A percentile compares a stretch with the other conserved stretches of the same genome.
Conservation (phyloP, 1,140 invertebrate genomes). For the Macrobrachium rosenbergii region DNA sequence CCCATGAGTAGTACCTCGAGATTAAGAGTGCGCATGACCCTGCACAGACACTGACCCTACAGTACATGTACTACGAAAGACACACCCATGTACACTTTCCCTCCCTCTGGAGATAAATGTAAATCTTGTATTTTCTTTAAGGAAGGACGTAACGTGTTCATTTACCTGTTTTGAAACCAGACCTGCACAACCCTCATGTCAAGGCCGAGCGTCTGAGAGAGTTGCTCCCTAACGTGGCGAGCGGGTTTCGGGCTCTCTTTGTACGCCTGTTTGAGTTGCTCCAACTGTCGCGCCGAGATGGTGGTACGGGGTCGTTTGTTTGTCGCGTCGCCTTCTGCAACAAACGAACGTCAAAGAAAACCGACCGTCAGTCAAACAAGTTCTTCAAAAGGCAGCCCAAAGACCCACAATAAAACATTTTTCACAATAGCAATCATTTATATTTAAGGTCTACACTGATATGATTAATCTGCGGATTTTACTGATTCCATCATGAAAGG, state of each 20-base stretch:
- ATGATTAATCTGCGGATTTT: too few species aligned
- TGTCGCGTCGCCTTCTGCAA: conserved; percentile 86
- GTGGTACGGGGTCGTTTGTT: conserved; percentile 98
- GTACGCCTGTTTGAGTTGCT: conserved; percentile 97
- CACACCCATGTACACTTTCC: too few species aligned
- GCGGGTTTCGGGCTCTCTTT: conserved; percentile 99
- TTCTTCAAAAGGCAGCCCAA: neutral
- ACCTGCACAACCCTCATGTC: conserved; percentile 99
- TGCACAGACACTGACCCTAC: too few species aligned
- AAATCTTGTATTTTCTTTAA: neutral
- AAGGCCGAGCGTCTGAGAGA: conserved; percentile 96
- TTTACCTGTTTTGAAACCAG: conserved; percentile 95
- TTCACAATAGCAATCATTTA: neutral
- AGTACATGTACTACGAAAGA: neutral
- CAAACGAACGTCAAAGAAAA: conserved; percentile 35
- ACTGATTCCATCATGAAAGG: too few species aligned
- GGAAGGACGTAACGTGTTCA: conserved; percentile 29
- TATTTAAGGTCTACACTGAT: neutral
- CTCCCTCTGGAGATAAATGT: neutral
- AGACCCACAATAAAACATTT: neutral
- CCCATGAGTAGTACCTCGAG: too few species aligned
- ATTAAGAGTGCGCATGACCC: too few species aligned
- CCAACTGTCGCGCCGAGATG: conserved; percentile 98
- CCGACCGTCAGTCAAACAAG: conserved; percentile 19
- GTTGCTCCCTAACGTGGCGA: conserved; percentile 95